A percentile compares a stretch with the other conserved stretches of the same genome.
These are phyloP conservation scores for Tigriopus japonicus DNA, from an alignment of 1,140 invertebrate species.

Conservation along the genomic window DNA sequence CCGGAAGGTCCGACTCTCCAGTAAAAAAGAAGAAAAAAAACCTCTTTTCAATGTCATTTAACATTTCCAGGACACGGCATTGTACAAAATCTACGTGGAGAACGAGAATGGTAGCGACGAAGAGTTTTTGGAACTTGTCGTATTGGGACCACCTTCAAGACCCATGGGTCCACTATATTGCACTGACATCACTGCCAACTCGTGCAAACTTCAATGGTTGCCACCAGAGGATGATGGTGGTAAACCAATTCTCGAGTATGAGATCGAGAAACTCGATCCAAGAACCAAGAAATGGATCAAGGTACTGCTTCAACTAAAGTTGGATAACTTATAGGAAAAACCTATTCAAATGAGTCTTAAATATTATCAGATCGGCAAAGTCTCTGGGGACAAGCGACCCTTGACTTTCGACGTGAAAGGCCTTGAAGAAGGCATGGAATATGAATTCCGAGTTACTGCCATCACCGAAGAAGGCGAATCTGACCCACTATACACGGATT, in stretches of 20 bases:
- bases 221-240: slow-evolving; percentile 94
- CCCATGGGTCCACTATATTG: slow-evolving; percentile 73
- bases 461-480: slow-evolving; percentile 91
- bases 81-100: slow-evolving; percentile 68
- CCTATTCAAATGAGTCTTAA: not conserved
- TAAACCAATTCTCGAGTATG: slow-evolving; percentile 51
- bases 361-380: not conserved
- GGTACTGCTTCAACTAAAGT: too few species aligned
- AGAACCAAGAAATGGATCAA: slow-evolving; percentile 11
- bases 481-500: slow-evolving; percentile 67
- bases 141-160: slow-evolving; percentile 58
- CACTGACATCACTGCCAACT: slow-evolving; percentile 40
- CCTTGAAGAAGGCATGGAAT: slow-evolving; percentile 10
- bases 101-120: slow-evolving; percentile 73
- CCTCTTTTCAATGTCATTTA: not conserved
- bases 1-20: slow-evolving; percentile 31
- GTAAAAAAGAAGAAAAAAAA: too few species aligned
- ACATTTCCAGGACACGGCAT: slow-evolving; percentile 48
- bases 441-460: slow-evolving; percentile 50
- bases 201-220: slow-evolving; percentile 90
- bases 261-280: slow-evolving; percentile 10
- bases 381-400: slow-evolving; percentile 6
- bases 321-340: not conserved
- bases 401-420: slow-evolving; percentile 6
- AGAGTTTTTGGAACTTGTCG: slow-evolving; percentile 74